Conservation (phyloP, 2,888 invertebrate species). For the Nowickia ferox region DNA sequence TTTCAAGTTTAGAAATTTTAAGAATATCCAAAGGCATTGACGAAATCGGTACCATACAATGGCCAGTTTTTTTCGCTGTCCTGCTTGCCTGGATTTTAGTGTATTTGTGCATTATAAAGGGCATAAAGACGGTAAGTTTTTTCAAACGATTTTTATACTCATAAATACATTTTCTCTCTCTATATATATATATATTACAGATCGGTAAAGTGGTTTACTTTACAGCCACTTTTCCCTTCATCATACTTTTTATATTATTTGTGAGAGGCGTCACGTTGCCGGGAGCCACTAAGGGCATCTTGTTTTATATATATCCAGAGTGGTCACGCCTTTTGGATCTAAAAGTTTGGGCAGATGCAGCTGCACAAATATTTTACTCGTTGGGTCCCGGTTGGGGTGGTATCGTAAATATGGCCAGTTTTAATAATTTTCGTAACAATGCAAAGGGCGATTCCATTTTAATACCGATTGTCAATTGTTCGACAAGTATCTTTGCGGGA, state of each 20-base stretch:
- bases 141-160: not conserved
- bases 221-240: conserved; percentile 92
- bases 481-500: conserved; percentile 91
- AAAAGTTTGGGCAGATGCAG: conserved; percentile 95
- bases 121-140: conserved; percentile 88
- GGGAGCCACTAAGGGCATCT: conserved; percentile 90
- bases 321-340: conserved; percentile 90
- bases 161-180: not conserved
- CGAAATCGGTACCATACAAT: conserved; percentile 90
- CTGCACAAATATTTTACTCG: conserved; percentile 96
- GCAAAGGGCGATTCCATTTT: conserved; percentile 87
- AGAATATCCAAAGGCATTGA: conserved; percentile 90
- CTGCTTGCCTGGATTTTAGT: conserved; percentile 91
- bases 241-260: conserved; percentile 88
- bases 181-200: too few species aligned
- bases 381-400: conserved; percentile 95
- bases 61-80: conserved; percentile 90
- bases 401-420: conserved; percentile 93
- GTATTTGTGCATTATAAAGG: conserved; percentile 93
- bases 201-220: conserved; percentile 88
- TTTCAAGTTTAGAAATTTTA: conserved; percentile 89
- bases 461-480: conserved; percentile 89
- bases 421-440: conserved; percentile 90
- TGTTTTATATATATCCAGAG: conserved; percentile 91
- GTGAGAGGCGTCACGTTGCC: conserved; percentile 91